Evolutionary conservation across 1,140 invertebrate species (phyloP), one percentile per base, ranked within the genome.

Genomic region (Aphelinus atriplicis): DNA sequence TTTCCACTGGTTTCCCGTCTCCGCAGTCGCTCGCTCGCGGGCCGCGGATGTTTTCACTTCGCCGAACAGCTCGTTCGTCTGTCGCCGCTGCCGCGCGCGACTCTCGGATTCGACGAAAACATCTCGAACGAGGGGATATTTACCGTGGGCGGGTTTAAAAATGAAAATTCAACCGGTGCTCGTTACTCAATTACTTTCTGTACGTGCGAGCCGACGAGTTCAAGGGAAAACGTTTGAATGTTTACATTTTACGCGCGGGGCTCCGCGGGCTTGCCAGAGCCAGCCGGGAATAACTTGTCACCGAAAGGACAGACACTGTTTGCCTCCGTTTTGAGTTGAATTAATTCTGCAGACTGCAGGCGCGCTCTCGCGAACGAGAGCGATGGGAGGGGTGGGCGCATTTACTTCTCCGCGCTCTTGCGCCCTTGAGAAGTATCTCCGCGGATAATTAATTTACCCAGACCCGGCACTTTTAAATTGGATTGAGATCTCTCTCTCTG

Each of bases 161-260:
- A 64, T 65, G 56, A 67, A 73, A 66, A 73, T 73, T 60, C 46
- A 42, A n/a, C n/a, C 69, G 60, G 4, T 9, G 47, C 63, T 26
- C 26, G 26, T 26, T 67, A 48, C 71, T 60, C 71, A 66, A 73
- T 60, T 66, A 67, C 63, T 6, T 9, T 51, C 45, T 45, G 47
- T 45, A 53, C 26, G 68, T 62, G 56, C 7, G 46, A 42, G n/a
- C 50, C 10, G 67, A 61, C 46, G 56, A 61, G 57, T n/a, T 61
- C 26, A 26, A 61, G 67, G 6, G 67, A 70, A 50, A 60, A 50
- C 2, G 4, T 26, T 2, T n/a, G 58, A 62, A 61, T 51, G 26
- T 48, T 50, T 57, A 63, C 61, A 10, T n/a, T 51, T 66, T 73
- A 48, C 61, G 9, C 45, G 47, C 61, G 1, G 1, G 61, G 1